These are phyloP conservation scores for Drosophila mulleri DNA, from an alignment of 2,888 invertebrate species.

Conservation along the genomic window DNA sequence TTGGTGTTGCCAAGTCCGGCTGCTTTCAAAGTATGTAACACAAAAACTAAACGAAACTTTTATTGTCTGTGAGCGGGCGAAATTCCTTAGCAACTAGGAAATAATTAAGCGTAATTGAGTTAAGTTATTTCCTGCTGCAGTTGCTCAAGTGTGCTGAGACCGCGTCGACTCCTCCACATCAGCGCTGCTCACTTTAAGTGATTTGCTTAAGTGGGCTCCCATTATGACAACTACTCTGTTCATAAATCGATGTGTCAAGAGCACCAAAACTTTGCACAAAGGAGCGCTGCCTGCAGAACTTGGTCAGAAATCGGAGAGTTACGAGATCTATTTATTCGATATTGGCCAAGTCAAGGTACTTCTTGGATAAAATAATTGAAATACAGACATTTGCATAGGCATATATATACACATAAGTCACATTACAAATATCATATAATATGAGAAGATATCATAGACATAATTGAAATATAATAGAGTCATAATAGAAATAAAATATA, in stretches of 20 bases:
- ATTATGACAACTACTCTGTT: conserved; percentile 6
- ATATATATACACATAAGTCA: too few species aligned
- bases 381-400: too few species aligned
- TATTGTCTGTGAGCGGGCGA: conserved; percentile 73
- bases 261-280: not conserved
- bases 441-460: too few species aligned
- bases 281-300: too few species aligned
- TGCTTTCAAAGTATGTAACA: conserved; percentile 44
- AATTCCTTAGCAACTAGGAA: conserved; percentile 79
- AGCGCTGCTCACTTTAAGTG: conserved; percentile 46
- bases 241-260: conserved; percentile 8
- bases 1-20: conserved; percentile 20
- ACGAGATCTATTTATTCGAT: not conserved
- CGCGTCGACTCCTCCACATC: conserved; percentile 17
- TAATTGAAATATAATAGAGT: too few species aligned
- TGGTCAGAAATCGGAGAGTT: not conserved
- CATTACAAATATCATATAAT: too few species aligned
- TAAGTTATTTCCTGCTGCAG: conserved; percentile 77
- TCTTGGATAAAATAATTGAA: too few species aligned
- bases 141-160: conserved; percentile 43
- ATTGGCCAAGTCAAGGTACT: too few species aligned
- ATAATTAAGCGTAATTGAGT: conserved; percentile 82
- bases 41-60: conserved; percentile 75
- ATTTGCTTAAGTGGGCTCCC: conserved; percentile 41
- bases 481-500: too few species aligned